A percentile compares a stretch with the other conserved stretches of the same genome.
Conservation (phyloP, 2,797 vertebrate species). For the Mallotus villosus region DNA sequence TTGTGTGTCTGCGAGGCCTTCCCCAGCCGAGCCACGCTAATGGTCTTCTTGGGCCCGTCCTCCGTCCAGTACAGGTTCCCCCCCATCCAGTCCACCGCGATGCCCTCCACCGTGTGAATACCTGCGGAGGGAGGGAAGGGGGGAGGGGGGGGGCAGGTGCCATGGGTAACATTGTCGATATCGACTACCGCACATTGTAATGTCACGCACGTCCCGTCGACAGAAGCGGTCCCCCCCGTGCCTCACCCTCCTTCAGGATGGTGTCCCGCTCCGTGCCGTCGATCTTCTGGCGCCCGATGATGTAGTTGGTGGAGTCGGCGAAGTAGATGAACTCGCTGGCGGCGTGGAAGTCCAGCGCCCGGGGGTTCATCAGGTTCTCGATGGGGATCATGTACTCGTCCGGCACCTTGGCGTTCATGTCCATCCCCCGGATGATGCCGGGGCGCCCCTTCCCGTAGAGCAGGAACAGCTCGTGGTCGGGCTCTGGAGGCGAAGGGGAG, state of each 20-base stretch:
- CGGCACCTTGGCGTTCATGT: constrained; percentile 90
- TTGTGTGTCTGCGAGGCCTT: constrained; percentile 94
- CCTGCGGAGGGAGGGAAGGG: constrained; percentile 66
- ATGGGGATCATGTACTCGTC: constrained; percentile 99
- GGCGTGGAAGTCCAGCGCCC: constrained; percentile 93
- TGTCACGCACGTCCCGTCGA: background rate
- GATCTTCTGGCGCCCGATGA: constrained; percentile 96
- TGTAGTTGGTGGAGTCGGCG: constrained; percentile 93
- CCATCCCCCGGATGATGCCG: constrained; percentile 96
- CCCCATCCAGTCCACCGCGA: constrained; percentile 98
- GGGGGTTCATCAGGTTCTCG: constrained; percentile 97
- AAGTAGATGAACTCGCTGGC: constrained; percentile 96
- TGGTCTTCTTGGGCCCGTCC: constrained; percentile 95
- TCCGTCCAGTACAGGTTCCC: constrained; percentile 98
- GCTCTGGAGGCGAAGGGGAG: constrained; percentile 73
- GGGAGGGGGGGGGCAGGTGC: background rate
- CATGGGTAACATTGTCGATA: too few relatives aligned
- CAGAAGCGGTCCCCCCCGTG: too few relatives aligned
- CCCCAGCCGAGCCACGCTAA: constrained; percentile 92
- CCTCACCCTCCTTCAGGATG: constrained; percentile 90
- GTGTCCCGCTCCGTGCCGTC: constrained; percentile 92
- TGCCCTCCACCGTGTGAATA: constrained; percentile 95
- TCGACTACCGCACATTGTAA: too few relatives aligned
- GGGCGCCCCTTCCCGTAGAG: constrained; percentile 95
- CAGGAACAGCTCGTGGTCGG: constrained; percentile 93